These are phyloP conservation scores for Tragelaphus strepsiceros DNA, from an alignment of 2,113 vertebrate species.

Conservation along the genomic window DNA sequence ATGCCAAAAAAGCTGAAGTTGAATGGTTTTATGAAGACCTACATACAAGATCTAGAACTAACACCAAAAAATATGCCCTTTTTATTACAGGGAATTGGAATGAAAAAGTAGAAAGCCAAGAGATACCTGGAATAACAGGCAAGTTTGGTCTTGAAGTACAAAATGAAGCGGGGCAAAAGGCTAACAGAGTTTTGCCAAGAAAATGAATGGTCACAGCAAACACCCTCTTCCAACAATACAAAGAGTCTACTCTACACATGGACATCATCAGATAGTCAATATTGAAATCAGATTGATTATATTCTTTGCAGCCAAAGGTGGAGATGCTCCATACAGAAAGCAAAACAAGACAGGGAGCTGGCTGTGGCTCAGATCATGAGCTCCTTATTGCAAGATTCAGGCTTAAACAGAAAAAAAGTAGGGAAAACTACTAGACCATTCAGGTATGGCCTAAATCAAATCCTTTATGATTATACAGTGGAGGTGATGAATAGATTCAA, in stretches of 20 bases:
- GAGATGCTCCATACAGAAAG: not conserved
- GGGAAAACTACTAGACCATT: not conserved
- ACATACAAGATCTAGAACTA: not conserved
- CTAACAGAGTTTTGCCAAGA: not conserved
- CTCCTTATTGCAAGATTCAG: not conserved
- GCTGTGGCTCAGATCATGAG: not conserved
- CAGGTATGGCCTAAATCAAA: not conserved
- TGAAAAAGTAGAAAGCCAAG: not conserved
- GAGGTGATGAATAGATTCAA: not conserved
- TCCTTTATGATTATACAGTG: not conserved
- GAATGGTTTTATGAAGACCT: not conserved
- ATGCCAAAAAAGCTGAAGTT: not conserved
- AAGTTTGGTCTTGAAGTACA: not conserved
- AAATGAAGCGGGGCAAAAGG: not conserved
- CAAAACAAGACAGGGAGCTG: not conserved
- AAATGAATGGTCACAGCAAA: not conserved
- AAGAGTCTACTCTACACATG: not conserved
- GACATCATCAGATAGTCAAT: not conserved
- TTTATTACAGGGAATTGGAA: not conserved
- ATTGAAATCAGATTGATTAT: not conserved
- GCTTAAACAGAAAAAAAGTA: not conserved
- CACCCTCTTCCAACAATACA: not conserved
- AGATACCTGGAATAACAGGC: not conserved
- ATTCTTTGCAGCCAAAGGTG: not conserved
- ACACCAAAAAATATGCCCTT: not conserved